Conservation (phyloP, 2,797 vertebrate species). For the Scyliorhinus canicula region DNA sequence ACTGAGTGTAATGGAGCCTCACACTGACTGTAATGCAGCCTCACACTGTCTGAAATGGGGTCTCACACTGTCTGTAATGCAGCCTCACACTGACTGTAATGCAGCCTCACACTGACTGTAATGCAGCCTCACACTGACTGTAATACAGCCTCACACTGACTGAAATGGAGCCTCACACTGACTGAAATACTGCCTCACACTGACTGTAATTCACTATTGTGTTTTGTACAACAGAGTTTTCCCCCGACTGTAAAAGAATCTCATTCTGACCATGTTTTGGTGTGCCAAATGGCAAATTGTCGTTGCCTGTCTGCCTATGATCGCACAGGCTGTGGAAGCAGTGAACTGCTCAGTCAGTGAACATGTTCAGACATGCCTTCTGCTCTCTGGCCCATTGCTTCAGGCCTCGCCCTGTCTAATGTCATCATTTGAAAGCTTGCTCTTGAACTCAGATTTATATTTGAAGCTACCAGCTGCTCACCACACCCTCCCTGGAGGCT, state of each 20-base stretch:
- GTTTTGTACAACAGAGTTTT: neutral
- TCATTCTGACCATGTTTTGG: neutral
- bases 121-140: too few species aligned
- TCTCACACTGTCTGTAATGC: too few species aligned
- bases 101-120: too few species aligned
- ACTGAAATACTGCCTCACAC: too few species aligned
- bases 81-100: too few species aligned
- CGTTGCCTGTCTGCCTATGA: neutral
- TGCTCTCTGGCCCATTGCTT: neutral
- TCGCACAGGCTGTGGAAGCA: neutral
- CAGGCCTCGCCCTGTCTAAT: neutral
- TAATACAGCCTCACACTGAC: too few species aligned
- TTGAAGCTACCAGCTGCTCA: neutral
- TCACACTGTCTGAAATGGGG: too few species aligned
- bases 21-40: too few species aligned
- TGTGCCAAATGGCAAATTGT: neutral
- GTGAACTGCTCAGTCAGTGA: neutral
- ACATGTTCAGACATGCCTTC: constrained; percentile 20
- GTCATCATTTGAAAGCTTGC: too few species aligned
- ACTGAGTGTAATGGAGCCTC: too few species aligned
- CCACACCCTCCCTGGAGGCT: neutral
- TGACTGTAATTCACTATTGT: too few species aligned
- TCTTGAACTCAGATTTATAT: neutral
- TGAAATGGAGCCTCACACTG: too few species aligned
- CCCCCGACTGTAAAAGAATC: neutral